Base-by-base conservation (phyloP, 2,797 vertebrate genomes). In the Poeciliopsis presidionis region DNA sequence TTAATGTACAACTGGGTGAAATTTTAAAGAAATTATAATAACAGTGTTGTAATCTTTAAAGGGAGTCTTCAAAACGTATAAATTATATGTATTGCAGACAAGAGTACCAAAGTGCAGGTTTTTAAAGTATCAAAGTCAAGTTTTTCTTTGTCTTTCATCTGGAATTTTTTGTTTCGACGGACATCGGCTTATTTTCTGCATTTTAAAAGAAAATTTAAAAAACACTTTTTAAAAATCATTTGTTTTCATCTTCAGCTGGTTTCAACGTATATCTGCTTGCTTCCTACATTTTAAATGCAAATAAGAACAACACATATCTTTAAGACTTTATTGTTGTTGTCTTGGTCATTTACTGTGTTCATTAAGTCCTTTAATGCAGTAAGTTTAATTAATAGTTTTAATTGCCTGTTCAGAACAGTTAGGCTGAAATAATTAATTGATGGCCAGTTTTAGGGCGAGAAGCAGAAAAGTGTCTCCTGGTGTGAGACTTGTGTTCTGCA, bases 1-100 rank as follows among this genome's bases (percentile, higher is more conserved):
- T 55, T 82, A 75, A 80, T 82, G 76, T 80, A 82, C 81, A 63
- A 74, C 47, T 14, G 13, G 72, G 84, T 75, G 46, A 36, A 83
- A 77, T 78, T 63, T 84, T 57, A 77, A 33, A 69, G 65, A 4
- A 57, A 46, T 69, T 43, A 43, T 25, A 14, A 20, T 5, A 20
- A 36, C 61, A 30, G 30, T 30, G 30, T 30, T 30, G 6, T 25
- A 45, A 30, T 74, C 28, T 73, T 25, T 25, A 59, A 30, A 41
- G 20, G 36, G 28, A 65, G 4, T 45, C 46, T 71, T 78, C 53
- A 78, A 28, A 75, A 72, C 7, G 1, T 79, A 14, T 25, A 72
- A 30, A 20, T 46, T 46, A 28, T 45, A 36, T 61, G 25, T 14
- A 65, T 71, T 70, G 2, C 0, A n/a, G 7, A 22, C 49, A 51